Evolutionary conservation across 2,113 vertebrate genomes (phyloP).

Genomic region (Scytalopus superciliaris): DNA sequence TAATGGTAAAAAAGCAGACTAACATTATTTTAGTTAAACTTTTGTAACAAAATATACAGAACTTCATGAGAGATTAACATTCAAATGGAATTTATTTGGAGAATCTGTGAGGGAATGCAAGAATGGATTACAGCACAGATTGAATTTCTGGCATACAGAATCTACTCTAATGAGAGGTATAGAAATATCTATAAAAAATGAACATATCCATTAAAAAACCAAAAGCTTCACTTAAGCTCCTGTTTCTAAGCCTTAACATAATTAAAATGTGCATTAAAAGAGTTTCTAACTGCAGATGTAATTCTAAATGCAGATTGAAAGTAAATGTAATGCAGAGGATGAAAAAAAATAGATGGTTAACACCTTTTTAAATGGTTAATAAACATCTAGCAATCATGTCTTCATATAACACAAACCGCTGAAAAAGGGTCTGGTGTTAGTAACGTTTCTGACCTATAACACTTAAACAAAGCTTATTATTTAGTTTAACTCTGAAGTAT

Average conservation of each 20-base stretch:
- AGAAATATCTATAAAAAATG: slow-evolving; percentile 1
- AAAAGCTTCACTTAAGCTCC: neutral
- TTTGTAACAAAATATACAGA: neutral
- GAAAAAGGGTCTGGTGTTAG: neutral
- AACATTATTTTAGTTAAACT: neutral
- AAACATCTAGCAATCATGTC: neutral
- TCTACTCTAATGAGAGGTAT: neutral
- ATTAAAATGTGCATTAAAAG: neutral
- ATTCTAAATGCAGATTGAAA: neutral
- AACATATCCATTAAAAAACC: neutral
- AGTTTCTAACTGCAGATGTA: neutral
- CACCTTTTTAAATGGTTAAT: neutral
- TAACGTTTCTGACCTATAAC: neutral
- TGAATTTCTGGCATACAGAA: neutral
- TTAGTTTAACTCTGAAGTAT: neutral
- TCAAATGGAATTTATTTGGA: neutral
- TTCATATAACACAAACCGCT: neutral
- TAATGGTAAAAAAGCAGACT: neutral
- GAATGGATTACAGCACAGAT: neutral
- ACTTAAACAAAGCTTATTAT: neutral
- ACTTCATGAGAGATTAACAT: neutral
- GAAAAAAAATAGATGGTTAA: neutral
- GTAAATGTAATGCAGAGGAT: neutral
- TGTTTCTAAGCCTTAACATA: neutral
- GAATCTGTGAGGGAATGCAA: neutral